Percentiles rank a stretch among this genome's conserved stretches.
Conservation (phyloP, 2,797 vertebrate species). For the Pantherophis vulpinus region DNA sequence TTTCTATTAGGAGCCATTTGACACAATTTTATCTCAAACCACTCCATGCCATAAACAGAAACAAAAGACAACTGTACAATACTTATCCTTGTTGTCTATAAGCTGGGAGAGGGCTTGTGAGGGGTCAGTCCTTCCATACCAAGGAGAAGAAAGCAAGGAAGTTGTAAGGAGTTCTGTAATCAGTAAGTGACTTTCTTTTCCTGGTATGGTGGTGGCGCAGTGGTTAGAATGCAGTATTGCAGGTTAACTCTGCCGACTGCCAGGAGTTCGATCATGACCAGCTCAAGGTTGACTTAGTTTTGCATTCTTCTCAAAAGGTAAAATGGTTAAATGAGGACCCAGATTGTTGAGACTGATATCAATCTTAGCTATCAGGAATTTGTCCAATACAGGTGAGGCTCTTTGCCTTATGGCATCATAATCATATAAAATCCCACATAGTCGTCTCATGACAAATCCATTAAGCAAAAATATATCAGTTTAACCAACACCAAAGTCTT, state of each 20-base stretch:
- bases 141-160: neutral
- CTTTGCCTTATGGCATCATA: neutral
- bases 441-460: neutral
- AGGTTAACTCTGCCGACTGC: neutral
- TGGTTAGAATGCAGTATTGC: neutral
- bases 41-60: neutral
- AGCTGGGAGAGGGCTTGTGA: neutral
- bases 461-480: neutral
- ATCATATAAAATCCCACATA: neutral
- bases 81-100: neutral
- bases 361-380: neutral
- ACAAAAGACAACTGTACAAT: neutral
- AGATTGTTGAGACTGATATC: neutral
- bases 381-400: neutral
- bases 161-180: neutral
- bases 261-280: neutral
- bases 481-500: constrained; percentile 19
- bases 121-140: neutral
- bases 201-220: neutral
- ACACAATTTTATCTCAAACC: neutral
- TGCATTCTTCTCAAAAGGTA: neutral
- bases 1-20: neutral
- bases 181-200: neutral
- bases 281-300: neutral
- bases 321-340: neutral